A percentile compares a stretch with the other conserved stretches of the same genome.
Conservation (phyloP, 2,113 vertebrate genomes). For the Tauraco erythrolophus region DNA sequence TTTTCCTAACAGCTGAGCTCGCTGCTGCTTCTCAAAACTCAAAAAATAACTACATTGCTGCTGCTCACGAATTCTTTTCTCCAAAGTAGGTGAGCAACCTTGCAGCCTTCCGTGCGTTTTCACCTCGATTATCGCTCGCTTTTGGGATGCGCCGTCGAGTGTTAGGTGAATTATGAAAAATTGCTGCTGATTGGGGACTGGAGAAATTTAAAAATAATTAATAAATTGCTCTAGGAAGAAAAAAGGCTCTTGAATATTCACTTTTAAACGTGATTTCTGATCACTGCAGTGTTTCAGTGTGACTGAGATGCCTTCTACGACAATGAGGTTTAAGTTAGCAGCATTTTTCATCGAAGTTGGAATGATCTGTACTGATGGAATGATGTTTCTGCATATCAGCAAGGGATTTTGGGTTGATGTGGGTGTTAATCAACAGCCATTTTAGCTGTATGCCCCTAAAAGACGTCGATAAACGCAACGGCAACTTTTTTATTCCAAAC, state of each 20-base stretch:
- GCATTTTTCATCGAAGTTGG: neutral
- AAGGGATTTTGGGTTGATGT: neutral
- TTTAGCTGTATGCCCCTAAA: neutral
- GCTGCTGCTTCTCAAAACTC: neutral
- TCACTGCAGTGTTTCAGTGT: neutral
- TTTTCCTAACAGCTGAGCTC: neutral
- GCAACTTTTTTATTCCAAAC: neutral
- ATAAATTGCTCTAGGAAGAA: neutral
- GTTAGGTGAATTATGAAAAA: neutral
- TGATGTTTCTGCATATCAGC: neutral
- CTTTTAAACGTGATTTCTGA: neutral
- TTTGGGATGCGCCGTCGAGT: neutral
- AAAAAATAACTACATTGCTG: neutral
- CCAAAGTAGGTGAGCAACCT: neutral
- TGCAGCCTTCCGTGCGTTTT: neutral
- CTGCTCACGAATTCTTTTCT: neutral
- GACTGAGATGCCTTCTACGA: neutral
- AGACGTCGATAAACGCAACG: neutral
- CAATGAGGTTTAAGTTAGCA: neutral
- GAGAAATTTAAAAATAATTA: neutral
- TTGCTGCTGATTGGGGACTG: neutral
- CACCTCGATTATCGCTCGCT: neutral
- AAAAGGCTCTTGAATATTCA: neutral
- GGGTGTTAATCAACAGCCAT: neutral
- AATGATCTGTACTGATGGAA: neutral